Base-by-base conservation (phyloP, 1,140 invertebrate species). In the Drosophila triauraria region DNA sequence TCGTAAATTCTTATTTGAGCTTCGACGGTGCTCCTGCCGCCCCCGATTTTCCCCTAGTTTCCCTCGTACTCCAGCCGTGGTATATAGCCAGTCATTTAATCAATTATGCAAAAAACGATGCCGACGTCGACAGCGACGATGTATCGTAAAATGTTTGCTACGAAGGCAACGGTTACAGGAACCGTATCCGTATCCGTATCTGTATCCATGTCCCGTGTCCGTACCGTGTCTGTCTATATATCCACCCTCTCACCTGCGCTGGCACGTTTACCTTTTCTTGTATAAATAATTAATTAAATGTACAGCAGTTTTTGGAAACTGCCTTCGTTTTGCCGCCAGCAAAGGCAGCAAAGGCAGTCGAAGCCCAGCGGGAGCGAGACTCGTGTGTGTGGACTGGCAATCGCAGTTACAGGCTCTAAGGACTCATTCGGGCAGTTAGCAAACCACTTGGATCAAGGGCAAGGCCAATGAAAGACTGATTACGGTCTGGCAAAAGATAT, bases 261-360 rank as follows among this genome's bases (percentile, higher is more conserved):
- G 82, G 82, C 84, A 86, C 84, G 84, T 87, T 88, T 88, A 88
- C 83, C 84, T 87, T 87, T 83, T 77, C 83, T 67, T 83, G 77
- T 84, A 87, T 87, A 88, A 87, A 87, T 87, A 87, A 84, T 87
- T 87, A 83, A 87, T 87, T 88, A 83, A 87, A 88, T 88, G 80
- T 88, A 80, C 83, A 88, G 61, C 70, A 80, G 76, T 83, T 86
- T 82, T 67, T 75, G 61, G 53, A 70, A 78, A 78, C 63, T 77
- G 75, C 46, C 74, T 77, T 48, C 60, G 38, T 23, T 46, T 47
- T 12, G 40, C 53, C 38, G 15, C 10, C 8, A 35, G 13, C 51
- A 25, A 12, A 20, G 6, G 27, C 27, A 27, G 27, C 27, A 27
- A 32, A 43, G 27, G 2, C 25, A 40, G 25, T 23, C 12, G 43